These are phyloP conservation scores for Manis pentadactyla DNA, from an alignment of 2,797 vertebrate species.

Conservation along the genomic window DNA sequence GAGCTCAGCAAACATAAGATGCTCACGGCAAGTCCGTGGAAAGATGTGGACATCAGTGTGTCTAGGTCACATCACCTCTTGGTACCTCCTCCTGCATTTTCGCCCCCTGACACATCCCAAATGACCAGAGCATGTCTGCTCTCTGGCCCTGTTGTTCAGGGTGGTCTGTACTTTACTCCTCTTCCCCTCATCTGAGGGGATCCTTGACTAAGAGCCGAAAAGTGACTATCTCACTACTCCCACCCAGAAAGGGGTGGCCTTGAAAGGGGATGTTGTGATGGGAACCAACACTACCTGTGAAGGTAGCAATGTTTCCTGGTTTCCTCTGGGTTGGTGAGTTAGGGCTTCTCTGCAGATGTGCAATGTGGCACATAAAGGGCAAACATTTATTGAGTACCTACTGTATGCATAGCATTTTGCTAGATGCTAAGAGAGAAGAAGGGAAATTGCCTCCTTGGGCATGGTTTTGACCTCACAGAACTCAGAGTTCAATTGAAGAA, in stretches of 20 bases:
- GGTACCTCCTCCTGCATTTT: background rate
- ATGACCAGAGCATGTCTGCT: background rate
- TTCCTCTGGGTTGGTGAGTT: background rate
- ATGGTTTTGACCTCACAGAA: background rate
- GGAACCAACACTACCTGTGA: background rate
- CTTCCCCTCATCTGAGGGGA: background rate
- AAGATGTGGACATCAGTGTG: background rate
- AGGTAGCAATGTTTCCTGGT: background rate
- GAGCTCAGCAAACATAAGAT: background rate
- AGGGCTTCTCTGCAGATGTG: background rate
- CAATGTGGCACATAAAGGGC: background rate
- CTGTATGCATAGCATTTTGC: background rate
- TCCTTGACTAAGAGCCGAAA: background rate
- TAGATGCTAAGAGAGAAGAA: background rate
- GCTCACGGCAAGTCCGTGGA: background rate
- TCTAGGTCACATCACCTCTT: background rate
- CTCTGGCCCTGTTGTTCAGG: background rate
- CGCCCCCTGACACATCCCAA: background rate
- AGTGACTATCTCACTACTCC: background rate
- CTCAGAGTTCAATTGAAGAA: background rate
- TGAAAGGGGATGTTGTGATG: background rate
- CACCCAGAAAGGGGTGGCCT: background rate
- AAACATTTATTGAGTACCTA: constrained; percentile 10
- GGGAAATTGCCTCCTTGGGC: background rate
- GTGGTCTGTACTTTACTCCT: background rate